Evolutionary conservation across 2,113 vertebrate species (phyloP).

Genomic region (Agelaius phoeniceus): DNA sequence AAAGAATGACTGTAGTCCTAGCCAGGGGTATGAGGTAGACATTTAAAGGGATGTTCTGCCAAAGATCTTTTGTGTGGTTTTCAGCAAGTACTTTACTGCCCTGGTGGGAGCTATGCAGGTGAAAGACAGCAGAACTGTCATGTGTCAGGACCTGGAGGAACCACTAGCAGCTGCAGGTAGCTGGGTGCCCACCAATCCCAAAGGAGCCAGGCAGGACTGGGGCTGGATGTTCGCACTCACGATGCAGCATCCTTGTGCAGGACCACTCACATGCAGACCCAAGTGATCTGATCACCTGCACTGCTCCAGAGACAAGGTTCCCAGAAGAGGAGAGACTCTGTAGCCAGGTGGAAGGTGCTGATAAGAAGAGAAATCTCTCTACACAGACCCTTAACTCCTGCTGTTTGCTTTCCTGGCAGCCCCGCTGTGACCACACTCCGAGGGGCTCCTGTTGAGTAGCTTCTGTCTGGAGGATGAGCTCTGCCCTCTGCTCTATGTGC

Average conservation of each 20-base stretch:
- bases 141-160: not conserved
- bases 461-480: not conserved
- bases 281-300: not conserved
- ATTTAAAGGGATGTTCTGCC: not conserved
- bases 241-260: not conserved
- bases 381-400: not conserved
- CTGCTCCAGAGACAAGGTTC: not conserved
- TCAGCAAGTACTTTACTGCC: not conserved
- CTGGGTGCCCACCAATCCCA: not conserved
- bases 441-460: not conserved
- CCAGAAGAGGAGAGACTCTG: not conserved
- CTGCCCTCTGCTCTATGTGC: not conserved
- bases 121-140: not conserved
- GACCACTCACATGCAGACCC: accelerated
- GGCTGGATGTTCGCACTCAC: not conserved
- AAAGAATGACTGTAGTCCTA: not conserved
- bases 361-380: accelerated
- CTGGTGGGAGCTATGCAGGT: not conserved
- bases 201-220: not conserved
- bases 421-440: accelerated
- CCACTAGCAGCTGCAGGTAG: not conserved
- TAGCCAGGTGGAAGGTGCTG: not conserved
- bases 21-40: not conserved
- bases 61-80: not conserved
- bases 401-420: not conserved